Conservation (phyloP, 2,888 invertebrate species). For the Abscondita cerata region DNA sequence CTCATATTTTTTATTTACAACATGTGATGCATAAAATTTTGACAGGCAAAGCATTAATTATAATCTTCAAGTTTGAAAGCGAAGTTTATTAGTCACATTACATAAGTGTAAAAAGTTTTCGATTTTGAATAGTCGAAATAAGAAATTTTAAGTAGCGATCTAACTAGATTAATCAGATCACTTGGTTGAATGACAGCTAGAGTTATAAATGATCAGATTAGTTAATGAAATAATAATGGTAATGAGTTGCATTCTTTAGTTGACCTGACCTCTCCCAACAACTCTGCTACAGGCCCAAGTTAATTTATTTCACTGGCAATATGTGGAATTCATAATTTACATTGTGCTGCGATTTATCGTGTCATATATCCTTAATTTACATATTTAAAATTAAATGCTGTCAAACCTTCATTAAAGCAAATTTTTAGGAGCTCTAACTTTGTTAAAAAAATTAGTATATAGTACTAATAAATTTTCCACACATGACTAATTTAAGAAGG, state of each 20-base stretch:
- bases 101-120: not conserved
- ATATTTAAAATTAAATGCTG: slow-evolving; percentile 21
- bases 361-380: slow-evolving; percentile 20
- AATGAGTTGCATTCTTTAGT: slow-evolving; percentile 45
- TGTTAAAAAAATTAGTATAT: slow-evolving; percentile 3
- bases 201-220: slow-evolving; percentile 45
- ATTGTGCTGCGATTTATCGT: slow-evolving; percentile 28
- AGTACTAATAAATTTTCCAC: not conserved
- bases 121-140: not conserved
- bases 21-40: no score
- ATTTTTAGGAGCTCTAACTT: slow-evolving; percentile 11
- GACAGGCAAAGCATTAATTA: no score
- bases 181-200: slow-evolving; percentile 39
- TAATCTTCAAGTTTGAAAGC: no score
- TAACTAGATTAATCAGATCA: slow-evolving; percentile 21
- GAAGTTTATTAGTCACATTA: not conserved
- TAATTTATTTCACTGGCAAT: slow-evolving; percentile 36
- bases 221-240: slow-evolving; percentile 47
- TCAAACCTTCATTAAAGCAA: slow-evolving; percentile 11
- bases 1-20: no score
- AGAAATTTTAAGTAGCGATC: slow-evolving; percentile 5
- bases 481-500: slow-evolving; percentile 7
- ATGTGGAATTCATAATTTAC: slow-evolving; percentile 30
- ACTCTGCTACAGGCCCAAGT: slow-evolving; percentile 37
- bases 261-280: slow-evolving; percentile 44